Conservation (phyloP, 2,888 invertebrate genomes). For the Megalurothrips usitatus region DNA sequence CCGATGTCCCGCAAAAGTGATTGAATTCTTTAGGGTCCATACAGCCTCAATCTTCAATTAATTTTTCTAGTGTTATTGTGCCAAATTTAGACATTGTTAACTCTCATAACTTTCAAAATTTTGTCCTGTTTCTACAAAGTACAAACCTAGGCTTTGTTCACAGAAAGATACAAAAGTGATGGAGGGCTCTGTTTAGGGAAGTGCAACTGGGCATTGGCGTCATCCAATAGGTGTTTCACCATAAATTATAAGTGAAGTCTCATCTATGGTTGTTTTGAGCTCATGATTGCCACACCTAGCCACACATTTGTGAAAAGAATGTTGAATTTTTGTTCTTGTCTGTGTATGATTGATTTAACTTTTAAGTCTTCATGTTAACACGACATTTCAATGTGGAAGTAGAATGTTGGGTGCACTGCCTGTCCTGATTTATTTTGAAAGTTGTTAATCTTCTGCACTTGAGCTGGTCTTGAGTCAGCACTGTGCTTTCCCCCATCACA, state of each 20-base stretch:
- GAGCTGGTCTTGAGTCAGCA: background rate
- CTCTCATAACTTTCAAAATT: too few species aligned
- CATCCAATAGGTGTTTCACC: background rate
- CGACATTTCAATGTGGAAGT: too few species aligned
- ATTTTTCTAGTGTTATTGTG: background rate
- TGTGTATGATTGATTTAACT: too few species aligned
- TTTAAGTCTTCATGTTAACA: too few species aligned
- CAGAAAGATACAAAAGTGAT: background rate
- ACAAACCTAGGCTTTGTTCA: background rate
- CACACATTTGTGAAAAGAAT: background rate
- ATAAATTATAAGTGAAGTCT: background rate
- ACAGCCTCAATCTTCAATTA: background rate
- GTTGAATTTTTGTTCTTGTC: background rate
- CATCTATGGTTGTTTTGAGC: background rate
- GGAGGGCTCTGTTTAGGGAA: background rate
- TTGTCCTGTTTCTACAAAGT: background rate
- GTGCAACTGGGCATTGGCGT: slow-evolving; percentile 11
- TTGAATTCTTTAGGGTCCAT: background rate
- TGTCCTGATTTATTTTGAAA: slow-evolving; percentile 3
- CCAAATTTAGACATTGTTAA: background rate
- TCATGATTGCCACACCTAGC: background rate
- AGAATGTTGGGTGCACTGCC: background rate
- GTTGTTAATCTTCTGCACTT: slow-evolving; percentile 4
- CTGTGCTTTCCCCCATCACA: background rate
- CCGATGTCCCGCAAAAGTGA: background rate